Evolutionary conservation across 1,140 invertebrate genomes (phyloP).

Genomic region (Idris sp.): DNA sequence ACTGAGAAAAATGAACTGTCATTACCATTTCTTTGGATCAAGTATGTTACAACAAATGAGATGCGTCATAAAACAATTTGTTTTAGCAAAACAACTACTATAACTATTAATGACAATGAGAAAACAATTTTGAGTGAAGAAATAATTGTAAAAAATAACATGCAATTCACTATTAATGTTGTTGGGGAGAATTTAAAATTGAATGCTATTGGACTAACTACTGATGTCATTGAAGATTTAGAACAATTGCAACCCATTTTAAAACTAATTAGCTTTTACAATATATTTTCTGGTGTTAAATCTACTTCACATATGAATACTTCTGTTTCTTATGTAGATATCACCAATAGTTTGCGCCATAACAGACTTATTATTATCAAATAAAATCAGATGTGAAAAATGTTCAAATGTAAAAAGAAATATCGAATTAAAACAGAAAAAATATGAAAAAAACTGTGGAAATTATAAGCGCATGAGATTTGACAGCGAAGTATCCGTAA

Average conservation of each 20-base stretch:
- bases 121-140: neutral
- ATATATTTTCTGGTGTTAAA: slow-evolving; percentile 4
- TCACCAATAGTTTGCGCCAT: slow-evolving; percentile 3
- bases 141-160: slow-evolving; percentile 5
- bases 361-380: slow-evolving; percentile 3
- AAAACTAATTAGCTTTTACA: slow-evolving; percentile 1
- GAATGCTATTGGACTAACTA: neutral
- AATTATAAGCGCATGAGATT: neutral
- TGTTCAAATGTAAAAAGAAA: slow-evolving; percentile 15
- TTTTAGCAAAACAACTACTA: neutral
- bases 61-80: neutral
- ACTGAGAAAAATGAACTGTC: neutral
- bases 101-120: neutral
- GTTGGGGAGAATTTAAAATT: neutral
- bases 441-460: neutral
- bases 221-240: neutral
- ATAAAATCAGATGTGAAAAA: slow-evolving; percentile 7
- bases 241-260: slow-evolving; percentile 1
- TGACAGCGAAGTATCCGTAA: neutral
- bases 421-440: slow-evolving; percentile 6
- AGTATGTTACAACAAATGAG: neutral
- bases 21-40: neutral
- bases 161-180: slow-evolving; percentile 3
- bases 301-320: neutral
- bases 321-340: slow-evolving; percentile 2